phyloP scores from a whole-genome alignment of 2,888 invertebrate genomes.

The Tigriopus californicus region DNA sequence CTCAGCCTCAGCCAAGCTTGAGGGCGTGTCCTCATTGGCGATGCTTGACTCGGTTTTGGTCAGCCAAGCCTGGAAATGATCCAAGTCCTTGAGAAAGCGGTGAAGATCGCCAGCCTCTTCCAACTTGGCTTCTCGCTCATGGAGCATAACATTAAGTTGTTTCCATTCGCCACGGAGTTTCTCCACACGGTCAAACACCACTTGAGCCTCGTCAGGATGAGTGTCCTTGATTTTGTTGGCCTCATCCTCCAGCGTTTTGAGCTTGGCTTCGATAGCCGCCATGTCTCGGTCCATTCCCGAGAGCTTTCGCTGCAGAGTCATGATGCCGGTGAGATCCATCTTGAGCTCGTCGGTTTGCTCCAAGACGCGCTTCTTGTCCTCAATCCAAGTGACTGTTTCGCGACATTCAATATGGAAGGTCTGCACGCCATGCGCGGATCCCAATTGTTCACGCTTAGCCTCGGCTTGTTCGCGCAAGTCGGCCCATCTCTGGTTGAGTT shows the following conservation, averaged over 20 bases:
- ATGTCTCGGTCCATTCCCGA: constrained; percentile 92
- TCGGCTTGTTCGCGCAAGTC: constrained; percentile 84
- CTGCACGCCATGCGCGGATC: constrained; percentile 90
- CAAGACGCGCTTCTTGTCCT: constrained; percentile 93
- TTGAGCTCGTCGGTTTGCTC: constrained; percentile 95
- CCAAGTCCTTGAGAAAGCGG: constrained; percentile 89
- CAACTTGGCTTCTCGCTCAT: constrained; percentile 90
- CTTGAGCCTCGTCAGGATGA: constrained; percentile 80
- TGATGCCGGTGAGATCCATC: constrained; percentile 80
- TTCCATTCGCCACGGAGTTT: constrained; percentile 91
- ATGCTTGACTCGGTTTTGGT: constrained; percentile 98
- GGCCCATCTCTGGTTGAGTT: constrained; percentile 44
- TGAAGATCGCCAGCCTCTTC: constrained; percentile 98
- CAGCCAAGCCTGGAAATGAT: constrained; percentile 98
- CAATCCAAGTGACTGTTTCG: constrained; percentile 96
- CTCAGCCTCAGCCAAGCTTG: constrained; percentile 85
- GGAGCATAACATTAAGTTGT: constrained; percentile 84
- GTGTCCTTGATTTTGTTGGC: constrained; percentile 76
- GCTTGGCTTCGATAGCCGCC: constrained; percentile 93
- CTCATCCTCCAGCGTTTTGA: constrained; percentile 80
- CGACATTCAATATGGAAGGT: constrained; percentile 99
- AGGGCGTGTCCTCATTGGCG: constrained; percentile 86
- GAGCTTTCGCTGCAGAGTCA: constrained; percentile 50
- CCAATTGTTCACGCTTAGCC: constrained; percentile 81
- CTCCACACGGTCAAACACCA: constrained; percentile 70